Evolutionary conservation across 2,113 vertebrate genomes (phyloP), one percentile per base, ranked within the genome.

Genomic region (Paraplagusia blochii): DNA sequence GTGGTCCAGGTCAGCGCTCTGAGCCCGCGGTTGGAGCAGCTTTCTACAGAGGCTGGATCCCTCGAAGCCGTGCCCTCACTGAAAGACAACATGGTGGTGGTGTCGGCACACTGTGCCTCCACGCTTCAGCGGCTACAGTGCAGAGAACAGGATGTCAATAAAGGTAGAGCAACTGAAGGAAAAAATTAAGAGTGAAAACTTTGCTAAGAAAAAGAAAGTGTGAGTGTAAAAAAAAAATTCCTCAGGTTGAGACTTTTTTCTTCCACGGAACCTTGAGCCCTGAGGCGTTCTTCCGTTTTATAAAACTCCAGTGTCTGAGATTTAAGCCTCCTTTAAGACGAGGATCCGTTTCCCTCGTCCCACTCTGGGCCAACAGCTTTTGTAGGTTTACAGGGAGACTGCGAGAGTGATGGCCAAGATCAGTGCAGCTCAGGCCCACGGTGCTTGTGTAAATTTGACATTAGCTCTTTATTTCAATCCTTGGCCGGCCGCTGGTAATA

Each of bases 91-190:
- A 39, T 92, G 0, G 87, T 69, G 29, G 39, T 65, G 57, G 76
- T 94, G 13, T 85, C 87, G 0, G 77, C 78, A 34, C 82, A 42
- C 70, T 91, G 89, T 50, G 87, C 76, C 11, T 55, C 88, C 53
- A 80, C 91, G 22, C 51, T 9, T 38, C 88, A 90, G 85, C 88
- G 80, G 54, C 72, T 95, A 14, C 91, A 93, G 58, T 80, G 60
- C 52, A 6, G 13, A 64, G 85, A 88, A 8, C 83, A 86, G 10
- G 87, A 89, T 53, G 66, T 93, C 46, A 86, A 85, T 49, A 76
- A 82, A 62, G 93, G 95, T 95, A 84, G 53, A 33, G 15, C 22
- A 17, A 44, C 17, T 33, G 13, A 57, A 56, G 19, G 5, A 2
- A 5, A 15, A 42, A 55, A 52, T 53, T 5, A 38, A 29, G 22